A percentile compares a stretch with the other conserved stretches of the same genome.
These are phyloP conservation scores for Carterocephalus palaemon DNA, from an alignment of 2,888 invertebrate species.

Conservation along the genomic window DNA sequence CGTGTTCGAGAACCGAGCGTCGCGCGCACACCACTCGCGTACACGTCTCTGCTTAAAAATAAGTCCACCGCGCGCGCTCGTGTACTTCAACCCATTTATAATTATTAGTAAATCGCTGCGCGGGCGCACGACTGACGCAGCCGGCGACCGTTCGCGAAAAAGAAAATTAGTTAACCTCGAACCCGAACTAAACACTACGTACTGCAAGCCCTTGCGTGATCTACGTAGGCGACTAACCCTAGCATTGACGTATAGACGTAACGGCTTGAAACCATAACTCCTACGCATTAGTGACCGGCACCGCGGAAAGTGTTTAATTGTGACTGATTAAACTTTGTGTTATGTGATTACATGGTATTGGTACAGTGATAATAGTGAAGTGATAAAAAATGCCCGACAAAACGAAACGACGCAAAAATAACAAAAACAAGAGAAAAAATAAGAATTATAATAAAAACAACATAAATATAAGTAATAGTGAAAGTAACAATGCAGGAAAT, in stretches of 20 bases:
- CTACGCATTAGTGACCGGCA: conserved; percentile 61
- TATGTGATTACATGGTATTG: conserved; percentile 53
- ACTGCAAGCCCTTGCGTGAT: conserved; percentile 53
- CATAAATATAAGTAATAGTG: conserved; percentile 43
- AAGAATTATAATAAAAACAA: conserved; percentile 58
- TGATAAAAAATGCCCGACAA: conserved; percentile 66
- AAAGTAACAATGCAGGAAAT: conserved; percentile 38
- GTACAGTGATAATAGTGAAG: conserved; percentile 66
- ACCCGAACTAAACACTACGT: conserved; percentile 44
- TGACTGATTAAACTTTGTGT: conserved; percentile 49
- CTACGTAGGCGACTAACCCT: conserved; percentile 44
- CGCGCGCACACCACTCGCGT: conserved; percentile 68
- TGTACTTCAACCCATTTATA: conserved; percentile 76
- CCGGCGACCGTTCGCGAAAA: conserved; percentile 66
- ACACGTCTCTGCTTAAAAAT: conserved; percentile 77
- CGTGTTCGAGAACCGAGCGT: conserved; percentile 48
- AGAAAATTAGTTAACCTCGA: conserved; percentile 54
- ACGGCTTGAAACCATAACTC: conserved; percentile 48
- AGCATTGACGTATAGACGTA: conserved; percentile 42
- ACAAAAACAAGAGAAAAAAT: conserved; percentile 71
- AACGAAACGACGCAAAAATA: conserved; percentile 66
- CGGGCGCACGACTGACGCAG: conserved; percentile 71
- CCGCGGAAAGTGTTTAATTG: conserved; percentile 47
- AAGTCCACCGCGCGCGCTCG: conserved; percentile 72
- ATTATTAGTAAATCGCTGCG: conserved; percentile 77